These are phyloP conservation scores for Latrodectus hesperus DNA, from an alignment of 2,888 invertebrate genomes.

Conservation along the genomic window DNA sequence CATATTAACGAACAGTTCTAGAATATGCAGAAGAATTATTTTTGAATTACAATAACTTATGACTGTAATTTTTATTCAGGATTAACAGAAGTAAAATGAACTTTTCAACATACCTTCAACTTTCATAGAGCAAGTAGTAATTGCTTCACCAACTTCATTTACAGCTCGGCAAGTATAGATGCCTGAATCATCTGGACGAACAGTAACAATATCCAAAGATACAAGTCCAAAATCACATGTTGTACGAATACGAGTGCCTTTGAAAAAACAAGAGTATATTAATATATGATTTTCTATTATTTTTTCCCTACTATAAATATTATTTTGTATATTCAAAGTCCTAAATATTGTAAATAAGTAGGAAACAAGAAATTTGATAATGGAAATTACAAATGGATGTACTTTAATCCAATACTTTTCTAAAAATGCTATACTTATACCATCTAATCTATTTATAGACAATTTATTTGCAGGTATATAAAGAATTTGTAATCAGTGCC, in stretches of 20 bases:
- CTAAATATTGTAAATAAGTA: too few species aligned
- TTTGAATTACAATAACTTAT: not conserved
- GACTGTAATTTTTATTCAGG: not conserved
- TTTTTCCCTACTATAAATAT: too few species aligned
- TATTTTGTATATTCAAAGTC: too few species aligned
- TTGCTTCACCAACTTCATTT: slow-evolving; percentile 94
- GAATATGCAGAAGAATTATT: too few species aligned
- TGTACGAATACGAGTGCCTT: slow-evolving; percentile 87
- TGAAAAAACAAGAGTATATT: not conserved
- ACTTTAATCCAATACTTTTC: too few species aligned
- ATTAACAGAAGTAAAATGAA: not conserved
- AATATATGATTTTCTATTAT: not conserved
- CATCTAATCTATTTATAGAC: too few species aligned
- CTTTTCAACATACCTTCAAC: slow-evolving; percentile 79
- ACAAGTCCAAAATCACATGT: slow-evolving; percentile 98
- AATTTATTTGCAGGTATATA: too few species aligned
- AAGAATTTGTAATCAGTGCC: too few species aligned
- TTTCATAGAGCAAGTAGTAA: slow-evolving; percentile 91
- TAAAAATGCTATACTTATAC: too few species aligned
- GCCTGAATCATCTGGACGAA: slow-evolving; percentile 93
- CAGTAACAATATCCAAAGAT: slow-evolving; percentile 89
- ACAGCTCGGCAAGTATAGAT: slow-evolving; percentile 96
- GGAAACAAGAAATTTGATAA: too few species aligned
- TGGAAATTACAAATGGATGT: too few species aligned
- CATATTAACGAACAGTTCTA: too few species aligned